Conservation (phyloP, 2,113 vertebrate genomes). For the Zeus faber region DNA sequence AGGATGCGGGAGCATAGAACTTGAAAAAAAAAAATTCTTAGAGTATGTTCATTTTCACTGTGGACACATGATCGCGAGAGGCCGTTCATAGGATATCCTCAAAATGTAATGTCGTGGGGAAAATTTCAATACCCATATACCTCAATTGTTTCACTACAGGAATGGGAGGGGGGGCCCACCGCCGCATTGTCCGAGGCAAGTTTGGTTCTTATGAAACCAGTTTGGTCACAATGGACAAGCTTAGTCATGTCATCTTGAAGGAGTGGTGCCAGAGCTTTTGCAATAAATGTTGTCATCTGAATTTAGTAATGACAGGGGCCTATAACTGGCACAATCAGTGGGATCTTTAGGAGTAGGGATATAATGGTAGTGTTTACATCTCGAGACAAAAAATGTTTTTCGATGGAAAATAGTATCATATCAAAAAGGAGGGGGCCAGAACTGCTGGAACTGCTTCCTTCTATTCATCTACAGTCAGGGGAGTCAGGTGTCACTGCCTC, state of each 20-base stretch:
- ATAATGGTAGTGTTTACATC: neutral
- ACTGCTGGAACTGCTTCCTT: neutral
- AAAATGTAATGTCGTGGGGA: too few species aligned
- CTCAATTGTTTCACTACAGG: neutral
- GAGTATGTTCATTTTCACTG: neutral
- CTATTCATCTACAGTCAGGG: neutral
- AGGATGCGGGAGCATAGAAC: too few species aligned
- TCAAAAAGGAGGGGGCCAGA: neutral
- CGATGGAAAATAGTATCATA: neutral
- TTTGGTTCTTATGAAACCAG: too few species aligned
- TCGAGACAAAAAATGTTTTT: neutral
- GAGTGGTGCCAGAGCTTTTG: too few species aligned
- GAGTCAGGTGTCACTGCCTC: neutral
- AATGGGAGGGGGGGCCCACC: neutral
- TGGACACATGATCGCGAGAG: too few species aligned
- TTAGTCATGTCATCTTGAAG: slow-evolving; percentile 5
- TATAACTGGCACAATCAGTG: neutral
- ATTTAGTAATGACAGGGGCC: neutral
- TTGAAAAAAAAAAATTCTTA: neutral
- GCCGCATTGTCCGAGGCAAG: slow-evolving; percentile 5
- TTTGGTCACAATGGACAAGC: too few species aligned
- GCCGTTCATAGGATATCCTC: too few species aligned
- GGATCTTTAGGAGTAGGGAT: neutral
- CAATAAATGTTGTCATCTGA: neutral
- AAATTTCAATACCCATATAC: neutral